These are phyloP conservation scores for Dorcus hopei DNA, from an alignment of 2,888 invertebrate genomes.

Conservation along the genomic window DNA sequence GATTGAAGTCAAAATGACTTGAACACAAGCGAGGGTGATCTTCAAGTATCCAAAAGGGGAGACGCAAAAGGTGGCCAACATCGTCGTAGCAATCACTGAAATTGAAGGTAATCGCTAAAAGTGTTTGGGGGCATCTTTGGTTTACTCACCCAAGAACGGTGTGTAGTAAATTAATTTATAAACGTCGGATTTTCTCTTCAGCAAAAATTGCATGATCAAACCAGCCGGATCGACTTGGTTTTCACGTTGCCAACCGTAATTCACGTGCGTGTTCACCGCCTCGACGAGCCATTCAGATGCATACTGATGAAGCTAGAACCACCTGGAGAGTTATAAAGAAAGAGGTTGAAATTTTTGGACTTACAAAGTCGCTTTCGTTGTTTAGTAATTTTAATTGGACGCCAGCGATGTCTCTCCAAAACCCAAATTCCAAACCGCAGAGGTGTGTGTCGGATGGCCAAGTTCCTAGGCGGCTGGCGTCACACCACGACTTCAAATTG, in stretches of 20 bases:
- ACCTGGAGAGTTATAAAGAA: background rate
- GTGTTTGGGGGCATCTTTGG: background rate
- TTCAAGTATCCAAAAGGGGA: constrained; percentile 41
- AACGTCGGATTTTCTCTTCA: constrained; percentile 35
- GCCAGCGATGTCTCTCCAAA: constrained; percentile 36
- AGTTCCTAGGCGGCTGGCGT: constrained; percentile 36
- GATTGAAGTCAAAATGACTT: constrained; percentile 36
- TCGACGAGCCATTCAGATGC: constrained; percentile 23
- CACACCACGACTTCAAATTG: constrained; percentile 43
- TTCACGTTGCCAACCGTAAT: constrained; percentile 13
- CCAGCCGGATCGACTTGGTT: constrained; percentile 24
- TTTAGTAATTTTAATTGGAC: constrained; percentile 32
- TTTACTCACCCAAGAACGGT: constrained; percentile 39
- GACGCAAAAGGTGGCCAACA: constrained; percentile 43
- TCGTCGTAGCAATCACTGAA: constrained; percentile 38
- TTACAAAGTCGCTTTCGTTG: constrained; percentile 33
- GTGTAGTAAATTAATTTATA: constrained; percentile 38
- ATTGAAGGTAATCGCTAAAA: constrained; percentile 5
- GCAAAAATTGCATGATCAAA: constrained; percentile 32
- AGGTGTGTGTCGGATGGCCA: constrained; percentile 49
- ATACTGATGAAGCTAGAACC: background rate
- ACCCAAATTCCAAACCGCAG: constrained; percentile 45
- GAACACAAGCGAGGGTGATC: constrained; percentile 38
- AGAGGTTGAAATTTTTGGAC: background rate
- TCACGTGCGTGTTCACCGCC: constrained; percentile 7